Percentiles rank a stretch among this genome's conserved stretches.
Evolutionary conservation across 2,888 invertebrate species (phyloP).

Genomic region (Drosophila recens): DNA sequence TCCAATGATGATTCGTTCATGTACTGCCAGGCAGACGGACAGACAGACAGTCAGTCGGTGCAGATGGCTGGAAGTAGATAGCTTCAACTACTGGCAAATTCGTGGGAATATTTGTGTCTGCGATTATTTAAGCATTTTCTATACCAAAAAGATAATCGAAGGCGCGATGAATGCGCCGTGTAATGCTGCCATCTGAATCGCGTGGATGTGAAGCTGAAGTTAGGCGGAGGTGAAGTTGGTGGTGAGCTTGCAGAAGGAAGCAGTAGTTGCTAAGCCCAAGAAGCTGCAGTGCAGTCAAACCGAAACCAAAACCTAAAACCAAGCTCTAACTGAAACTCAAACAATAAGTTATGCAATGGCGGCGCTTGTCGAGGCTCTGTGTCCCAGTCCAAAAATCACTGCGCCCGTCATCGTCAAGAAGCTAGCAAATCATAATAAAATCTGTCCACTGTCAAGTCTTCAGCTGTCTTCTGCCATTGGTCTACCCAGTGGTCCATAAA

Average conservation of each 20-base stretch:
- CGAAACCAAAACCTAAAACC: conserved; percentile 41
- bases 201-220: conserved; percentile 7
- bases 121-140: conserved; percentile 77
- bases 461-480: conserved; percentile 53
- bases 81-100: conserved; percentile 46
- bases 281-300: conserved; percentile 31
- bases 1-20: conserved; percentile 70
- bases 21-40: conserved; percentile 33
- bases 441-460: conserved; percentile 78
- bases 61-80: conserved; percentile 64
- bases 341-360: conserved; percentile 66
- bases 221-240: background rate
- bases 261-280: conserved; percentile 39
- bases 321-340: conserved; percentile 34
- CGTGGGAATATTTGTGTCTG: conserved; percentile 74
- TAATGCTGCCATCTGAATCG: conserved; percentile 63
- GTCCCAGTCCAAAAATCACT: conserved; percentile 40
- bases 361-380: conserved; percentile 53
- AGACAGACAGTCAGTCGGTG: conserved; percentile 27
- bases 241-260: conserved; percentile 59
- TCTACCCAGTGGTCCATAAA: conserved; percentile 55
- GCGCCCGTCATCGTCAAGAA: conserved; percentile 58
- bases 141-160: conserved; percentile 71
- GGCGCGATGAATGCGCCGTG: conserved; percentile 71
- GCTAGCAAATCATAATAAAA: conserved; percentile 70